phyloP scores from a whole-genome alignment of 2,113 vertebrate genomes.

The Ophiodon elongatus region DNA sequence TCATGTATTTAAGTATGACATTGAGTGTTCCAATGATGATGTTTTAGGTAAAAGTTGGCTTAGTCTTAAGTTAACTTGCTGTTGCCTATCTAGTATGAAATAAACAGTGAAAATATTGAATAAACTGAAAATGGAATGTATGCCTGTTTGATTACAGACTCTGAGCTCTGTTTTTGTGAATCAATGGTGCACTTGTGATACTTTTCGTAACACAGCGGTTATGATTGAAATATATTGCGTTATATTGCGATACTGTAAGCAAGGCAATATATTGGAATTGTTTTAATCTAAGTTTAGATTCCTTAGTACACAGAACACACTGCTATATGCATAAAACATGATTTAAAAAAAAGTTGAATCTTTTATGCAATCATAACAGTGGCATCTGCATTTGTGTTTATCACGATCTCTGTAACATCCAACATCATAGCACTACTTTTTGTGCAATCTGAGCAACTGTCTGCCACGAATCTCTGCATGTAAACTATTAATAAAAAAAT shows the following conservation, averaged over 20 bases:
- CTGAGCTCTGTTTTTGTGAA: not conserved
- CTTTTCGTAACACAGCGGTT: not conserved
- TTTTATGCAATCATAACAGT: too few species aligned
- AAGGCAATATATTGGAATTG: too few species aligned
- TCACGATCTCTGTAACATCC: too few species aligned
- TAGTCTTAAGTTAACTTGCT: fast-evolving
- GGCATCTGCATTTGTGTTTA: too few species aligned
- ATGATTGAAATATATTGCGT: not conserved
- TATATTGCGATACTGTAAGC: too few species aligned
- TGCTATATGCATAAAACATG: too few species aligned
- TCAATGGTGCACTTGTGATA: not conserved
- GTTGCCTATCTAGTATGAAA: not conserved
- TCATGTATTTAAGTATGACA: not conserved
- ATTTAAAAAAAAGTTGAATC: too few species aligned
- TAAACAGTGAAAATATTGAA: not conserved
- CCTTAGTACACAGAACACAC: too few species aligned
- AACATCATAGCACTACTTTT: not conserved
- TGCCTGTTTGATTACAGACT: not conserved
- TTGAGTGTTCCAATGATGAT: too few species aligned
- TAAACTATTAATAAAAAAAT: too few species aligned
- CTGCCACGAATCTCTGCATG: not conserved
- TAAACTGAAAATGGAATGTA: not conserved
- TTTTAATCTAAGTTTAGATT: too few species aligned
- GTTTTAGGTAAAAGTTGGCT: not conserved
- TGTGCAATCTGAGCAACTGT: not conserved